phyloP scores from a whole-genome alignment of 1,140 invertebrate genomes.

The Melitaea cinxia region DNA sequence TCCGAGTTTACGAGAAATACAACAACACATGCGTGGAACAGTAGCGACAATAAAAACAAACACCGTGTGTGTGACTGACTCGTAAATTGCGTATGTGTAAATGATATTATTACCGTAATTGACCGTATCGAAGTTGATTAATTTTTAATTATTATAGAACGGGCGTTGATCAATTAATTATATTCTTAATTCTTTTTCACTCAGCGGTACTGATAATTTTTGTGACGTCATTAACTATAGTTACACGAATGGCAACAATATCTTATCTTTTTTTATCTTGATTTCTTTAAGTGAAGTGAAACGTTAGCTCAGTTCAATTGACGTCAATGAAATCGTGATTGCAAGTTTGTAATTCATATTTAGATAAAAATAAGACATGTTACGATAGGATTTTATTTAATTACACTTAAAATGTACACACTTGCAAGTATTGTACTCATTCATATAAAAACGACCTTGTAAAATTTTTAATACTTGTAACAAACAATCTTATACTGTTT shows the following conservation, averaged over 20 bases:
- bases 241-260: neutral
- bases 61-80: neutral
- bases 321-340: constrained; percentile 4
- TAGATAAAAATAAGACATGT: constrained; percentile 1
- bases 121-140: neutral
- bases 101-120: constrained; percentile 8
- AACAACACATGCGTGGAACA: constrained; percentile 1
- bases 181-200: neutral
- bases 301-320: constrained; percentile 5
- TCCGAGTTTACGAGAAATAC: neutral
- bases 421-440: neutral
- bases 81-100: neutral
- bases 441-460: too few species aligned
- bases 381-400: neutral
- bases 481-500: too few species aligned
- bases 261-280: constrained; percentile 7
- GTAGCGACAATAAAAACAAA: constrained; percentile 14
- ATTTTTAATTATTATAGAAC: constrained; percentile 5
- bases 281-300: constrained; percentile 9
- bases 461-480: too few species aligned
- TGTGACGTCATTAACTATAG: neutral
- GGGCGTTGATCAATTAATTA: neutral
- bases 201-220: neutral
- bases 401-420: neutral
- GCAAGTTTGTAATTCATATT: neutral